phyloP scores from a whole-genome alignment of 2,797 vertebrate genomes.

The Podarcis siculus region DNA sequence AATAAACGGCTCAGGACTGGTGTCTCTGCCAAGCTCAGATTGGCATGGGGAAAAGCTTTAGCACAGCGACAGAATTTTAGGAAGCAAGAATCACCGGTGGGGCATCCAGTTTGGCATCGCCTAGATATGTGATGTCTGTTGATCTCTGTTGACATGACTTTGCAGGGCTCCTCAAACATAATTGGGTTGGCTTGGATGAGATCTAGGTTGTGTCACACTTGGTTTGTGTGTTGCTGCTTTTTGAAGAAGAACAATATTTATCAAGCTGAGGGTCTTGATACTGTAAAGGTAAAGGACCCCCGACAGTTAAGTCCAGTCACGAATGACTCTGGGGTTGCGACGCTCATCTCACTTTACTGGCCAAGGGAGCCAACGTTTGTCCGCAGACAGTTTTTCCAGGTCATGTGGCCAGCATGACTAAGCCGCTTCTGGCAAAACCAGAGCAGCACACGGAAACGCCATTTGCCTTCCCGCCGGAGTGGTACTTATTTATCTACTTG shows the following conservation, averaged over 20 bases:
- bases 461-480: too few species aligned
- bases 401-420: too few species aligned
- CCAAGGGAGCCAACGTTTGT: too few species aligned
- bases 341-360: too few species aligned
- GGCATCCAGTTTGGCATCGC: background rate
- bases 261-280: background rate
- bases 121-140: background rate
- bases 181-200: background rate
- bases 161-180: background rate
- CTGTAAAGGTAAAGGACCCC: too few species aligned
- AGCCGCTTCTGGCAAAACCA: too few species aligned
- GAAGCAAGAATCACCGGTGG: background rate
- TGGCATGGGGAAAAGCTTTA: background rate
- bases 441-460: too few species aligned
- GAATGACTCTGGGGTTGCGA: too few species aligned
- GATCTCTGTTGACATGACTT: background rate
- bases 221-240: background rate
- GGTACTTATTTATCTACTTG: too few species aligned
- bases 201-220: background rate
- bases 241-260: background rate
- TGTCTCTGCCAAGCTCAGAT: background rate
- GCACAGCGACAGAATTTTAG: background rate
- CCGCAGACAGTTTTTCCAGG: too few species aligned
- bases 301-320: too few species aligned
- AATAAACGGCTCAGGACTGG: background rate